Evolutionary conservation across 2,888 invertebrate genomes (phyloP).

Genomic region (Ectobius pallidus): DNA sequence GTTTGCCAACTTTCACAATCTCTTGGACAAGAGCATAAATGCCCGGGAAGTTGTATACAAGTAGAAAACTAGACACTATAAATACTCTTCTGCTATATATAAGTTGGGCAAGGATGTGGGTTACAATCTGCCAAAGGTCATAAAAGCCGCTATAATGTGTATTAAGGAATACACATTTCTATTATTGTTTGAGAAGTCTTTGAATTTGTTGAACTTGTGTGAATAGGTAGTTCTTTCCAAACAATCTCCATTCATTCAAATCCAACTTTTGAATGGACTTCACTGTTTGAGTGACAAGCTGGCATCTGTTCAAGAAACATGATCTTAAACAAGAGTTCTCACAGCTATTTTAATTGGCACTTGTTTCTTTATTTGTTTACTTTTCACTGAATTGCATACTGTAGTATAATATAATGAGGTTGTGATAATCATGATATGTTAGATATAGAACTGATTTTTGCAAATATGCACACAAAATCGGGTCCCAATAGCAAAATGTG

Average conservation of each 20-base stretch:
- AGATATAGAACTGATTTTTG: too few relatives aligned
- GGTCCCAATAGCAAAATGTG: too few relatives aligned
- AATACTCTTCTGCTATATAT: slow-evolving; percentile 24
- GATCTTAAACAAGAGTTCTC: neutral
- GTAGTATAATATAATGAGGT: too few relatives aligned
- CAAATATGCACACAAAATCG: too few relatives aligned
- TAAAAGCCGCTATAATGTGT: neutral
- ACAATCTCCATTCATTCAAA: neutral
- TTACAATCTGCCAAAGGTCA: slow-evolving; percentile 17
- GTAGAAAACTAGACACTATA: slow-evolving; percentile 28
- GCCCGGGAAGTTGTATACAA: slow-evolving; percentile 27
- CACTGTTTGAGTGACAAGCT: neutral
- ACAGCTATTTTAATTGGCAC: too few relatives aligned
- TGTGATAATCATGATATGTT: too few relatives aligned
- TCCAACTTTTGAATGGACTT: slow-evolving; percentile 5
- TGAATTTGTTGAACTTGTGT: too few relatives aligned
- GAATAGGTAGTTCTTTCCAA: too few relatives aligned
- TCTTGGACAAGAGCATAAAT: slow-evolving; percentile 34
- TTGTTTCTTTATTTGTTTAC: neutral
- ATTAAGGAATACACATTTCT: too few relatives aligned
- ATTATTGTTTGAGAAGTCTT: too few relatives aligned
- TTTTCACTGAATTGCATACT: neutral
- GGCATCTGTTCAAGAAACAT: neutral
- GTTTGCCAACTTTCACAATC: slow-evolving; percentile 38
- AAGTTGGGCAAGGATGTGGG: slow-evolving; percentile 5